phyloP scores from a whole-genome alignment of 2,113 vertebrate species.

The Megalops atlanticus region DNA sequence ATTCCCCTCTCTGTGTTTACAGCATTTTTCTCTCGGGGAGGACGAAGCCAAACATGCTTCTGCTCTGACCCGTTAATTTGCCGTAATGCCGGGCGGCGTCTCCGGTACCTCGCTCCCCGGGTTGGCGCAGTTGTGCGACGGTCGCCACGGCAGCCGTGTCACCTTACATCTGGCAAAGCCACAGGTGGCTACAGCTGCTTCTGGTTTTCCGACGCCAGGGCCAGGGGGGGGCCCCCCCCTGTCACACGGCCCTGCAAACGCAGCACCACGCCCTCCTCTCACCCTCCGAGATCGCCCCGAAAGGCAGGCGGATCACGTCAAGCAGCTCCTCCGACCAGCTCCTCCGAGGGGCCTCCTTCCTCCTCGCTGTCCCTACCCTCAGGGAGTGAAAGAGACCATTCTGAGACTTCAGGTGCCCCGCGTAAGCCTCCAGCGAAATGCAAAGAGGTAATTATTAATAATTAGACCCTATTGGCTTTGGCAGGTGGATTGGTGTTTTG shows the following conservation, averaged over 20 bases:
- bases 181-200: conserved; percentile 6
- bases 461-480: no score
- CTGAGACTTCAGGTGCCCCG: background rate
- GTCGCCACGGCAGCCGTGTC: conserved; percentile 39
- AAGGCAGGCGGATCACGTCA: no score
- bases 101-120: conserved; percentile 21
- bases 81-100: conserved; percentile 29
- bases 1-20: background rate
- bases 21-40: no score
- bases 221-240: conserved; percentile 4
- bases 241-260: background rate
- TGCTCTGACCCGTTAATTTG: conserved; percentile 3
- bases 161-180: conserved; percentile 41
- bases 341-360: no score
- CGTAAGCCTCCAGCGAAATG: background rate
- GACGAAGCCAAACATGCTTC: no score
- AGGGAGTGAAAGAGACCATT: background rate
- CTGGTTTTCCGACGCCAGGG: conserved; percentile 12
- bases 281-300: no score
- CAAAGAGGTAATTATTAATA: background rate
- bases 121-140: conserved; percentile 35
- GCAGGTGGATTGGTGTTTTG: no score
- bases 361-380: background rate
- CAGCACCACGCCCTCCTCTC: no score
- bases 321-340: no score